phyloP scores from a whole-genome alignment of 2,797 vertebrate genomes.

The Ctenopoma multispine region DNA sequence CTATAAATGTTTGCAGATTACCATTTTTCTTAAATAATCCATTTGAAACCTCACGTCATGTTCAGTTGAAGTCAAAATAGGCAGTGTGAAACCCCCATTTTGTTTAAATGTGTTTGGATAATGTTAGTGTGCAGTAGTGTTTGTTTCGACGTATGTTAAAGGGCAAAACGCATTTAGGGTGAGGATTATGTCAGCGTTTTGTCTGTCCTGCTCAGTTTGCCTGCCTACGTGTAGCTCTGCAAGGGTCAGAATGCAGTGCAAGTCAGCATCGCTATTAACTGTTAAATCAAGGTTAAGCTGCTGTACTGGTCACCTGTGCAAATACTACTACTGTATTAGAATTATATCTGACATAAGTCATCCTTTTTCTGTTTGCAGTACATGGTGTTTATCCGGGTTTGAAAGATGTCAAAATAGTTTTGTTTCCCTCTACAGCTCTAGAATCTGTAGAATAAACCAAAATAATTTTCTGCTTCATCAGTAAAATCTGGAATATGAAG shows the following conservation, averaged over 20 bases:
- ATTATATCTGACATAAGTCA: not conserved
- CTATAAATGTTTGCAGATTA: constrained; percentile 92
- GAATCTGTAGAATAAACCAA: not conserved
- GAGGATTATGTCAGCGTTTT: constrained; percentile 25
- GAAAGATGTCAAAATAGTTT: not conserved
- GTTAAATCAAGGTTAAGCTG: not conserved
- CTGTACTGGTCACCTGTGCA: not conserved
- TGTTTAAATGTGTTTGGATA: constrained; percentile 70
- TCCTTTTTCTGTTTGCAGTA: no score
- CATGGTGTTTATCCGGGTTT: not conserved
- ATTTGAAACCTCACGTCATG: constrained; percentile 78
- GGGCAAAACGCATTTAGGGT: constrained; percentile 13
- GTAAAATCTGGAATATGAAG: not conserved
- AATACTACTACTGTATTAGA: not conserved
- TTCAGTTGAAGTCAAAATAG: constrained; percentile 77
- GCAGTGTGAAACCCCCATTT: constrained; percentile 56
- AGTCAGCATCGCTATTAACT: not conserved
- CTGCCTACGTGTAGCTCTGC: not conserved
- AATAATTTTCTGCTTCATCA: not conserved
- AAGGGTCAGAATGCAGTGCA: constrained; percentile 9
- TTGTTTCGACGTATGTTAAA: constrained; percentile 49
- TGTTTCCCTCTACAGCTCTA: not conserved
- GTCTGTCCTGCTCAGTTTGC: constrained; percentile 6
- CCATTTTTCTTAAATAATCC: constrained; percentile 84
- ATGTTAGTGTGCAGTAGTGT: constrained; percentile 44